Evolutionary conservation across 1,140 invertebrate species (phyloP), one percentile per base, ranked within the genome.

Genomic region (Homarus americanus): DNA sequence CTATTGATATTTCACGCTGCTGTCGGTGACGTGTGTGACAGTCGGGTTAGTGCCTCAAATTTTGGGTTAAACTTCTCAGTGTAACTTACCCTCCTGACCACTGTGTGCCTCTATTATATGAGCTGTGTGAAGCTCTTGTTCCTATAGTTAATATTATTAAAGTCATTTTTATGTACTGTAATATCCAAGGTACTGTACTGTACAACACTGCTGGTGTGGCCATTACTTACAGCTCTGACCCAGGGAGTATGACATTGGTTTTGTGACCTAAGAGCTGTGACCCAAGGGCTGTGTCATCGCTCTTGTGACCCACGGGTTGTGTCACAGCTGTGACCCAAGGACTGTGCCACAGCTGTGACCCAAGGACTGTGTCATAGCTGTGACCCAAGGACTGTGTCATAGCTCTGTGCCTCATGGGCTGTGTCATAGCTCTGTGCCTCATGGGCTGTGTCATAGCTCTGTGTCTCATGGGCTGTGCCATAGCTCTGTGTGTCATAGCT

Each of bases 41-140:
- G 82, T 49, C 49, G 72, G 41, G 66, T 75, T 85, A 41, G 69
- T 85, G 83, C 69, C 69, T 85, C 83, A 75, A 44, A 41, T 44
- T 66, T 66, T 75, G 44, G 49, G 32, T 7, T 69, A 34, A 41
- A 44, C 41, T 32, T 36, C 53, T 10, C 34, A 32, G n/a, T 69
- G 41, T 73, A 28, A 24, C 75, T 28, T 49, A 75, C 40, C 32
- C 44, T 49, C 69, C 40, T 85, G 72, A 53, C 83, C 72, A 85
- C 66, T 85, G 72, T 66, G 20, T 32, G 72, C 34, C 34, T n/a
- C n/a, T 73, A 53, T 85, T 49, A 20, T 85, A 34, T 75, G 83
- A 75, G 83, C 69, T 73, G n/a, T 85, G 40, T 40, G 34, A 44
- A 69, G 83, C 83, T 85, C 83, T 72, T 75, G 83, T 85, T 85